Percentiles rank a stretch among this genome's conserved stretches.
Conservation (phyloP, 2,888 invertebrate genomes). For the Mallateleia sp. region DNA sequence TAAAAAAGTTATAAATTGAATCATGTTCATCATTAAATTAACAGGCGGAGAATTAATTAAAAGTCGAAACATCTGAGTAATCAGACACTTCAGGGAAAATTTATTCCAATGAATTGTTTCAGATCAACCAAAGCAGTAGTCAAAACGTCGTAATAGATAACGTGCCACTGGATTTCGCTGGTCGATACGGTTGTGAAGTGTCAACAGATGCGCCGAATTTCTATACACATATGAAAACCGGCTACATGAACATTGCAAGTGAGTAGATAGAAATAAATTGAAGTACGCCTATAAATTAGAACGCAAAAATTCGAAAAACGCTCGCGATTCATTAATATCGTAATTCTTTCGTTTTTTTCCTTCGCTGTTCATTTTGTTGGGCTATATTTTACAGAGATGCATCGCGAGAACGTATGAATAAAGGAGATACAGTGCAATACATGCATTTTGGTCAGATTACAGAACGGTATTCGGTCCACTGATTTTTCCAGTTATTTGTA, state of each 20-base stretch:
- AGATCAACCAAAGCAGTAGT: slow-evolving; percentile 86
- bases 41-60: not conserved
- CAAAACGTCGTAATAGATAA: slow-evolving; percentile 91
- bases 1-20: not conserved
- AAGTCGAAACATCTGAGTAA: slow-evolving; percentile 8
- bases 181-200: slow-evolving; percentile 94
- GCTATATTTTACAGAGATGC: slow-evolving; percentile 61
- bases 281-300: slow-evolving; percentile 33
- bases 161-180: slow-evolving; percentile 93
- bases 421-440: slow-evolving; percentile 59
- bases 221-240: slow-evolving; percentile 92
- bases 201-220: slow-evolving; percentile 94
- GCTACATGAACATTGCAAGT: slow-evolving; percentile 94
- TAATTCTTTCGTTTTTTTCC: slow-evolving; percentile 47
- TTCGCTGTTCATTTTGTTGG: slow-evolving; percentile 41
- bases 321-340: slow-evolving; percentile 55
- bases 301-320: slow-evolving; percentile 34
- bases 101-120: slow-evolving; percentile 77
- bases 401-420: slow-evolving; percentile 63
- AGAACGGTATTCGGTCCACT: slow-evolving; percentile 64
- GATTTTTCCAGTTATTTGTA: slow-evolving; percentile 72
- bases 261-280: slow-evolving; percentile 89
- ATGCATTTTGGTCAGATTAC: slow-evolving; percentile 68
- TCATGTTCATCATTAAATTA: too few species aligned
- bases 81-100: not conserved